Base-by-base conservation (phyloP, 1,140 invertebrate genomes). In the Leptinotarsa texana region DNA sequence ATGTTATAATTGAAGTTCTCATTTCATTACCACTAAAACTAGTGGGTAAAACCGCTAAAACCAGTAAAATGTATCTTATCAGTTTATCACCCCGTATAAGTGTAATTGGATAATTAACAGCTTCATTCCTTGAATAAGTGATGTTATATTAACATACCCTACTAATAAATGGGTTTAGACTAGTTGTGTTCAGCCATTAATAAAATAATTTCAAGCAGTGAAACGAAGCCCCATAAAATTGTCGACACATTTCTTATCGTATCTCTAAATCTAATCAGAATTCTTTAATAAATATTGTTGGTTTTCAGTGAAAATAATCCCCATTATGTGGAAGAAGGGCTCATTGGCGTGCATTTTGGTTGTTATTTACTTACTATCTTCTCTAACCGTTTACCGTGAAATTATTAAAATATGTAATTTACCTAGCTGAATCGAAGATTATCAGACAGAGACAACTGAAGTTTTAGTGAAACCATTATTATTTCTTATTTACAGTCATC, bases 261-360 rank as follows among this genome's bases (percentile, higher is more conserved):
- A 73, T 73, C 71, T 73, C 57, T 15, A 17, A 65, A 73, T 73
- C 71, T 73, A 61, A 73, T 73, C 71, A 42, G 71, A 22, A 73
- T 73, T 73, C 61, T 73, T 73, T 73, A 63, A 73, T 73, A 73
- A 65, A 73, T 73, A 71, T 71, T 62, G 71, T 73, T 73, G 71
- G 61, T 73, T 73, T 73, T 63, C 62, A 65, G 33, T 33, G 18
- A 49, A 69, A 73, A 48, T 65, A 73, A 73, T 73, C 63, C 62
- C 63, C 42, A 65, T 47, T 73, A 65, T 66, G 63, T 63, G 24
- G 13, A 15, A 49, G 33, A 42, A 70, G 51, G 51, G 47, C 21
- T 17, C 69, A 70, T 49, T 3, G 49, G 69, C 69, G 69, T 42
- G 51, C 51, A 57, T 18, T 57, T 8, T 42, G 33, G 33, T 42